Evolutionary conservation across 2,113 vertebrate genomes (phyloP), one percentile per base, ranked within the genome.

Genomic region (Corvus hawaiiensis): DNA sequence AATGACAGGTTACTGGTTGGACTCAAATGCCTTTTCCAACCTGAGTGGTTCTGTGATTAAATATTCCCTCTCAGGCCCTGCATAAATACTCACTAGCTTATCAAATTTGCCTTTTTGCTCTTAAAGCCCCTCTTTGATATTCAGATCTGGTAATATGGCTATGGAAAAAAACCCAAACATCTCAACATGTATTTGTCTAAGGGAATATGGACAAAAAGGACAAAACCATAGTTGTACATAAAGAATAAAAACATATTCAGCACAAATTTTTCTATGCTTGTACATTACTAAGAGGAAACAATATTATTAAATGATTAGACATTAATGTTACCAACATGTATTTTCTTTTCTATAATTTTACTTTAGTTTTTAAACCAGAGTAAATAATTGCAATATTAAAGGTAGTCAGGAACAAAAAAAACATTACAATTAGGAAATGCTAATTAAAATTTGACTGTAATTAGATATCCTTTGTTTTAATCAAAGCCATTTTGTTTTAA

Each of bases 161-260:
- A 64, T 7, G 8, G 23, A 39, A 64, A n/a, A 82, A 77, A 51
- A 0, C 0, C 0, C 6, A 44, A 62, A n/a, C 15, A 4, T 82
- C 49, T n/a, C 9, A 71, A 28, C 0, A 7, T 6, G 1, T 61
- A 27, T 69, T 73, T 77, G 8, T 18, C 28, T 68, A 87, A 46
- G 14, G 12, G 15, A 41, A 35, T 35, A 37, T 12, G 20, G n/a
- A 46, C 30, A 59, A 59, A 89, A 63, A 64, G 20, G 23, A 39
- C 2, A 71, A 84, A 77, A 55, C 16, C 6, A 23, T 18, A 41
- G 4, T 11, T 49, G 6, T 43, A 37, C 4, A 18, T n/a, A n/a
- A 59, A 64, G 30, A 61, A 78, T 51, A 74, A 61, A 59, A 26
- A 17, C 4, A 41, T 1, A n/a, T 32, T 7, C 2, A 27, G 6